phyloP scores from a whole-genome alignment of 2,888 invertebrate genomes.

The Bellardia bayeri region DNA sequence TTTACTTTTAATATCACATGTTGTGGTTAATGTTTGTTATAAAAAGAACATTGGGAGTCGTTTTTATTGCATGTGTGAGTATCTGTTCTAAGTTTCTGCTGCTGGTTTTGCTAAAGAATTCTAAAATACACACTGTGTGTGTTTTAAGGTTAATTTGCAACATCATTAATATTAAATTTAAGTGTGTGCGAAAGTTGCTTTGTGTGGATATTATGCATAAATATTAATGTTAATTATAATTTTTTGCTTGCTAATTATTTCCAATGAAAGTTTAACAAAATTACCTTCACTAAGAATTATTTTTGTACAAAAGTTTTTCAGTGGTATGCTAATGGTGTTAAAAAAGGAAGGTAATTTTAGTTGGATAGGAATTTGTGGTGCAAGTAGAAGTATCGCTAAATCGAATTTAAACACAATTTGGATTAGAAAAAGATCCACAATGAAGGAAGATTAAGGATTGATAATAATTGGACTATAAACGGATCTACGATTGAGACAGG shows the following conservation, averaged over 20 bases:
- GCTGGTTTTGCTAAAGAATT: slow-evolving; percentile 24
- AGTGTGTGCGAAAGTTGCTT: not conserved
- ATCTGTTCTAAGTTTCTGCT: not conserved
- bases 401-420: no score
- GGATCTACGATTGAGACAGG: no score
- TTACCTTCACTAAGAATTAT: not conserved
- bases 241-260: not conserved
- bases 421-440: no score
- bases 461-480: no score
- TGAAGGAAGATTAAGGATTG: no score
- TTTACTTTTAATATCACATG: slow-evolving; percentile 29
- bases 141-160: slow-evolving; percentile 4
- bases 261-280: not conserved
- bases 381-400: no score
- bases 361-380: no score
- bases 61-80: not conserved
- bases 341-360: no score
- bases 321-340: no score
- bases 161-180: slow-evolving; percentile 11
- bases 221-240: slow-evolving; percentile 27
- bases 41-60: slow-evolving; percentile 52
- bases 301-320: no score
- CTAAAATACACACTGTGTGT: slow-evolving; percentile 32
- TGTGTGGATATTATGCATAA: not conserved
- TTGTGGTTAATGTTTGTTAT: not conserved